Evolutionary conservation across 23 tunicate genomes (phyloP).

Genomic region (Trididemnum clinides): DNA sequence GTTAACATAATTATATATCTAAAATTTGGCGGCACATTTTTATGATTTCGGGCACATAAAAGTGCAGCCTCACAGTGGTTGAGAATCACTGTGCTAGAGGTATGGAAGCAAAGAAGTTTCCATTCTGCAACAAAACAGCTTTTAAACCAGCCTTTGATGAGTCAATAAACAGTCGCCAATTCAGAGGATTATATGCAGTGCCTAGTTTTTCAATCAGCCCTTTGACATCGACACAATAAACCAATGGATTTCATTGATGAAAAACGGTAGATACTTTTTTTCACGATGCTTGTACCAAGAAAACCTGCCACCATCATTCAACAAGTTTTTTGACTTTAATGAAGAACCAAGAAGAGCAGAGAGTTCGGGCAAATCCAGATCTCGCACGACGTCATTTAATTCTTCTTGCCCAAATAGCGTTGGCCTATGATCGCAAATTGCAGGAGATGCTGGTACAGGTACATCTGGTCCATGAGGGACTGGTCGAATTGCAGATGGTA

Average conservation of each 20-base stretch:
- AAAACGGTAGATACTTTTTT: conserved; percentile 15
- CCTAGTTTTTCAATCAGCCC: conserved; percentile 9
- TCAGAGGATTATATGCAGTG: too few relatives aligned
- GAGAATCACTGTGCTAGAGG: too few relatives aligned
- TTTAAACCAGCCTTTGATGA: too few relatives aligned
- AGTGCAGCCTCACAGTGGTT: too few relatives aligned
- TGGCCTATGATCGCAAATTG: neutral
- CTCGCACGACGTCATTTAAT: conserved; percentile 11
- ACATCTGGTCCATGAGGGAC: conserved; percentile 21
- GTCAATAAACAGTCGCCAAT: too few relatives aligned
- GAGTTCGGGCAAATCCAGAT: conserved; percentile 1
- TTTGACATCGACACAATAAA: conserved; percentile 12
- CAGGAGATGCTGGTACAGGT: neutral
- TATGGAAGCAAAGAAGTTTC: too few relatives aligned
- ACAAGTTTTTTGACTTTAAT: conserved; percentile 12
- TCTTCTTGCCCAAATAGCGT: neutral
- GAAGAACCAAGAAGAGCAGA: neutral
- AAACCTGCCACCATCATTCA: neutral
- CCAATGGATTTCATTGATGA: conserved; percentile 20
- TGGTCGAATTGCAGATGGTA: conserved; percentile 19
- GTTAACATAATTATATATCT: too few relatives aligned
- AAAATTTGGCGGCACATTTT: too few relatives aligned
- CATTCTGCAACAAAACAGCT: too few relatives aligned
- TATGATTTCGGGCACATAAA: too few relatives aligned
- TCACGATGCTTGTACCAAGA: too few relatives aligned